These are phyloP conservation scores for Crotalus horridus DNA, from an alignment of 2,113 vertebrate species.

Conservation along the genomic window DNA sequence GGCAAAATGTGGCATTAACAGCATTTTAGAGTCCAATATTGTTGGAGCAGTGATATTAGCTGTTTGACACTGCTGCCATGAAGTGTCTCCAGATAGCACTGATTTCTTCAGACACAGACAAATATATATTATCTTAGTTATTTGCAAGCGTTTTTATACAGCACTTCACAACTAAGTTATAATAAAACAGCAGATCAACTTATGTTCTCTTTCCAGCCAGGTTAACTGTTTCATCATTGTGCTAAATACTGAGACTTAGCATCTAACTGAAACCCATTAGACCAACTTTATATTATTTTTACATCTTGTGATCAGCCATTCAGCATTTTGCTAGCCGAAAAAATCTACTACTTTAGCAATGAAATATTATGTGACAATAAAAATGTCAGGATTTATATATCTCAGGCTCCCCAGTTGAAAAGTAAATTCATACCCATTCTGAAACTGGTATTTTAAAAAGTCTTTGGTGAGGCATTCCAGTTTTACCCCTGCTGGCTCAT, in stretches of 20 bases:
- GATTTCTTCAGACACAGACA: not conserved
- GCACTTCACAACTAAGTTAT: not conserved
- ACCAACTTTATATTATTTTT: not conserved
- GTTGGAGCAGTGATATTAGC: not conserved
- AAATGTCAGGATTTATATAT: conserved; percentile 12
- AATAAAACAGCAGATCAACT: not conserved
- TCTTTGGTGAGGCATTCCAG: not conserved
- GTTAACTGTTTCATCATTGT: not conserved
- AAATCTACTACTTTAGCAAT: conserved; percentile 4
- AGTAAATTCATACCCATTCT: not conserved
- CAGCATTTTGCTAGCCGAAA: not conserved
- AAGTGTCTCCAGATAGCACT: not conserved
- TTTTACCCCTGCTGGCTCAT: not conserved
- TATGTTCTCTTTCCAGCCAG: not conserved
- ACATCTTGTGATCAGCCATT: not conserved
- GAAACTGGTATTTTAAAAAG: conserved; percentile 5
- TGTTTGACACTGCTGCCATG: not conserved
- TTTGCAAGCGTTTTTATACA: not conserved
- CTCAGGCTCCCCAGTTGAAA: not conserved
- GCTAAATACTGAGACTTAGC: not conserved
- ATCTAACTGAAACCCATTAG: not conserved
- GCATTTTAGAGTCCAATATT: not conserved
- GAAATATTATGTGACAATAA: conserved; percentile 22
- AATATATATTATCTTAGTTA: not conserved
- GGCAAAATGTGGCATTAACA: not conserved